These are phyloP conservation scores for Ornithorhynchus anatinus DNA, from an alignment of 2,113 vertebrate species.

Conservation along the genomic window DNA sequence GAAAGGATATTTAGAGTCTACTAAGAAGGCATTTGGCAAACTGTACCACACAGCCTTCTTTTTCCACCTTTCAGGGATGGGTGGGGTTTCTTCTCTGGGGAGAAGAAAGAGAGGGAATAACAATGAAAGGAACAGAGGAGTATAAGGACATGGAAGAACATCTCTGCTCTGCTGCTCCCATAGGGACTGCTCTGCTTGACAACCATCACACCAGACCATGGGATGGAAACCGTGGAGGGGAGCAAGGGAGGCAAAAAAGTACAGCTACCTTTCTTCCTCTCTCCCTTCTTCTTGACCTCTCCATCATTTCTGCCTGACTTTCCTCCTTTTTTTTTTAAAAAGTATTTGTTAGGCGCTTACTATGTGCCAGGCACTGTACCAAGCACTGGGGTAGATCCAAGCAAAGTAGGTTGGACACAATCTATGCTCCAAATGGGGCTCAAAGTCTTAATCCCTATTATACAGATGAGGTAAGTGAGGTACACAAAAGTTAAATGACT, in stretches of 20 bases:
- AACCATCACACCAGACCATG: not conserved
- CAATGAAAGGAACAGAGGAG: no score
- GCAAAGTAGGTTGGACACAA: no score
- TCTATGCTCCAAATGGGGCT: not conserved
- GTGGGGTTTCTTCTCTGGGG: not conserved
- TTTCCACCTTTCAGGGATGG: not conserved
- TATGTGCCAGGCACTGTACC: no score
- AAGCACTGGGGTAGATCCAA: no score
- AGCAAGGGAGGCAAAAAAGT: not conserved
- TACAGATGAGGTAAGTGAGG: no score
- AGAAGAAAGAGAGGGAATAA: not conserved
- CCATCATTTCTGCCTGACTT: not conserved
- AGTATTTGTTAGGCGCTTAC: no score
- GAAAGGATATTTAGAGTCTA: not conserved
- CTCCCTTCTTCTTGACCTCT: not conserved
- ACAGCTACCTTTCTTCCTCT: not conserved
- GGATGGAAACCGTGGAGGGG: not conserved
- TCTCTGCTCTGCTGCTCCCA: no score
- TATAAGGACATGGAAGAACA: no score
- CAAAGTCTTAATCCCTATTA: accelerated
- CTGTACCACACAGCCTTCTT: not conserved
- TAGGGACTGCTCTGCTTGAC: not conserved
- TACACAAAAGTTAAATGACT: not conserved
- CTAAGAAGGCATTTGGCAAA: no score
- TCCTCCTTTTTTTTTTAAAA: not conserved